A percentile compares a stretch with the other conserved stretches of the same genome.
These are phyloP conservation scores for Corythoichthys intestinalis DNA, from an alignment of 2,113 vertebrate genomes.

Conservation along the genomic window DNA sequence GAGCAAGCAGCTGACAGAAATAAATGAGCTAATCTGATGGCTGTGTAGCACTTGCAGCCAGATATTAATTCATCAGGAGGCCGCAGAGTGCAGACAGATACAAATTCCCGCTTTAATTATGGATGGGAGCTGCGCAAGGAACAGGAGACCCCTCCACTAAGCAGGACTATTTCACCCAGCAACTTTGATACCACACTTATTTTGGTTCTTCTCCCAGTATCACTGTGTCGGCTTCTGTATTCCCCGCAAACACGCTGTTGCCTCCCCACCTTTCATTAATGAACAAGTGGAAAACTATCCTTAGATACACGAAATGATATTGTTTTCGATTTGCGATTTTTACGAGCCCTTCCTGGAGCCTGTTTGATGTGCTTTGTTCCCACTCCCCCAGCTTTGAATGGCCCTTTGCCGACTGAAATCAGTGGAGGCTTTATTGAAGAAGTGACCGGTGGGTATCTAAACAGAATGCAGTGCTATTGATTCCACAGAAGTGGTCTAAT, in stretches of 20 bases:
- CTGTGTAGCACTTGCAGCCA: slow-evolving; percentile 70
- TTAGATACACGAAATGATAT: slow-evolving; percentile 72
- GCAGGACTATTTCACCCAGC: slow-evolving; percentile 59
- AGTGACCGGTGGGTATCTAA: slow-evolving; percentile 74
- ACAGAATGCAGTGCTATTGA: slow-evolving; percentile 75
- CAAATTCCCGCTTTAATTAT: slow-evolving; percentile 77
- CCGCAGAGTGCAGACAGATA: slow-evolving; percentile 74
- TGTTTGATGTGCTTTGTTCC: slow-evolving; percentile 63
- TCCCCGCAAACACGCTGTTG: slow-evolving; percentile 58
- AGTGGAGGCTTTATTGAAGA: slow-evolving; percentile 70
- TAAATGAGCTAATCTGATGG: slow-evolving; percentile 75
- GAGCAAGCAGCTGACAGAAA: slow-evolving; percentile 72
- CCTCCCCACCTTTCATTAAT: slow-evolving; percentile 55
- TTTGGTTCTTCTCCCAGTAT: slow-evolving; percentile 61
- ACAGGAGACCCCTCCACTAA: slow-evolving; percentile 54
- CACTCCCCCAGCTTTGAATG: slow-evolving; percentile 58
- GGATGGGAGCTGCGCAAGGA: slow-evolving; percentile 65
- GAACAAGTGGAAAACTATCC: slow-evolving; percentile 68
- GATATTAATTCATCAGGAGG: slow-evolving; percentile 76
- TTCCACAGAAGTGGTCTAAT: slow-evolving; percentile 74
- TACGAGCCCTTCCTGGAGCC: slow-evolving; percentile 71
- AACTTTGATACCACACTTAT: slow-evolving; percentile 62
- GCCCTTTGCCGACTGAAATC: slow-evolving; percentile 59
- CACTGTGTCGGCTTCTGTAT: slow-evolving; percentile 37
- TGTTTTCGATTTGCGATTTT: slow-evolving; percentile 77